Percentiles rank a stretch among this genome's conserved stretches.
Conservation (phyloP, 2,888 invertebrate genomes). For the Fragum sueziense region DNA sequence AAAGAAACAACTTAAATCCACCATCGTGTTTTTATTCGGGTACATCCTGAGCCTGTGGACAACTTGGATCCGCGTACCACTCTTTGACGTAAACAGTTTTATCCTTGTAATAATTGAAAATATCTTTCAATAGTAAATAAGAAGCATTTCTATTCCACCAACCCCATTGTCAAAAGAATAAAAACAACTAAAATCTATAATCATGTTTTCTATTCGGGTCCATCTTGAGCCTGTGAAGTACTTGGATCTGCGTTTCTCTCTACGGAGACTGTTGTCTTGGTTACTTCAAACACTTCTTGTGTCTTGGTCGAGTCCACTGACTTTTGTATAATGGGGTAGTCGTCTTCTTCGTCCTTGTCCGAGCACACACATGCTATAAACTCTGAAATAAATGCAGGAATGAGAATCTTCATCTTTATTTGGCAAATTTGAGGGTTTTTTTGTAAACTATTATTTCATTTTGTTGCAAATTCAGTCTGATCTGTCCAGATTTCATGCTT, state of each 20-base stretch:
- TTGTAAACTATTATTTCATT: no score
- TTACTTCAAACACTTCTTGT: constrained; percentile 10
- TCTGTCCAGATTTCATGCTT: no score
- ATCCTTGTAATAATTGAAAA: not conserved
- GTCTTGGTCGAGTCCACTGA: not conserved
- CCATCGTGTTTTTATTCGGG: constrained; percentile 19
- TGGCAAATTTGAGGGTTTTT: no score
- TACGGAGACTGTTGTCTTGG: constrained; percentile 4
- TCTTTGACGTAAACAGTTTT: not conserved
- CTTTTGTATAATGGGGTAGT: constrained; percentile 10
- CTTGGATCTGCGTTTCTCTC: constrained; percentile 47
- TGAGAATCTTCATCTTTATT: no score
- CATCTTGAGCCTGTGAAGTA: constrained; percentile 43
- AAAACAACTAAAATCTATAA: not conserved
- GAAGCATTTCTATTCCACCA: not conserved
- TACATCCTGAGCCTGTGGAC: constrained; percentile 41
- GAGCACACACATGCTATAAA: constrained; percentile 73
- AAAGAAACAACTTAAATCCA: not conserved
- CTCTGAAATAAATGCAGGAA: constrained; percentile 55
- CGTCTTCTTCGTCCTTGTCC: constrained; percentile 48
- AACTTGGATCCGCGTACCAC: constrained; percentile 44
- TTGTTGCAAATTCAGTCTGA: no score
- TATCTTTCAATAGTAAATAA: not conserved
- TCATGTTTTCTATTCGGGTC: constrained; percentile 24
- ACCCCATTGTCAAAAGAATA: not conserved